Conservation (phyloP, 2,113 vertebrate species). For the Atlantisia rogersi region DNA sequence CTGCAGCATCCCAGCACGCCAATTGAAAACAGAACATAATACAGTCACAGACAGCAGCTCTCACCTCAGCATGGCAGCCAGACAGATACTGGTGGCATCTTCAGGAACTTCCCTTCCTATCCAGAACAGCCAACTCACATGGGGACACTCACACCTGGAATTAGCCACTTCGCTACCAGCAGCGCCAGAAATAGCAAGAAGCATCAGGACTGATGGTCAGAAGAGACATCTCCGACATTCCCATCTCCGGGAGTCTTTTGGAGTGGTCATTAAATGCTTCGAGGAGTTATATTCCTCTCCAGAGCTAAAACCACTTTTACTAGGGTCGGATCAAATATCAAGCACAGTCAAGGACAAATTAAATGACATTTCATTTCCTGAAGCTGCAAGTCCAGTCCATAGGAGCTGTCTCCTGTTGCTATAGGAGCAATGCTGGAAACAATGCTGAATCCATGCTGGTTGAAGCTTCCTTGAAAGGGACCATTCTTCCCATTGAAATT, state of each 20-base stretch:
- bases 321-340: constrained; percentile 45
- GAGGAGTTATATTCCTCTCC: background rate
- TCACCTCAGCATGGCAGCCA: background rate
- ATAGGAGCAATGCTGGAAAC: background rate
- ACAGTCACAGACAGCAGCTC: background rate
- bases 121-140: background rate
- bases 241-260: background rate
- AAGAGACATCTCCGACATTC: background rate
- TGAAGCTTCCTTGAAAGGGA: background rate
- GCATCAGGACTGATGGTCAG: background rate
- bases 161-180: background rate
- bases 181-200: background rate
- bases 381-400: background rate
- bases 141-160: background rate
- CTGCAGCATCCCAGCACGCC: background rate
- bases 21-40: background rate
- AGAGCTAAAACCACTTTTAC: constrained; percentile 19
- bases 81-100: background rate
- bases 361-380: constrained; percentile 40
- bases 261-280: background rate
- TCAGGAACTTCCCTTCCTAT: background rate
- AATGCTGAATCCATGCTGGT: background rate
- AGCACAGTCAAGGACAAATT: constrained; percentile 17
- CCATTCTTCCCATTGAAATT: background rate
- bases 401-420: background rate